Conservation (phyloP, 2,113 vertebrate species). For the Corynorhinus townsendii region DNA sequence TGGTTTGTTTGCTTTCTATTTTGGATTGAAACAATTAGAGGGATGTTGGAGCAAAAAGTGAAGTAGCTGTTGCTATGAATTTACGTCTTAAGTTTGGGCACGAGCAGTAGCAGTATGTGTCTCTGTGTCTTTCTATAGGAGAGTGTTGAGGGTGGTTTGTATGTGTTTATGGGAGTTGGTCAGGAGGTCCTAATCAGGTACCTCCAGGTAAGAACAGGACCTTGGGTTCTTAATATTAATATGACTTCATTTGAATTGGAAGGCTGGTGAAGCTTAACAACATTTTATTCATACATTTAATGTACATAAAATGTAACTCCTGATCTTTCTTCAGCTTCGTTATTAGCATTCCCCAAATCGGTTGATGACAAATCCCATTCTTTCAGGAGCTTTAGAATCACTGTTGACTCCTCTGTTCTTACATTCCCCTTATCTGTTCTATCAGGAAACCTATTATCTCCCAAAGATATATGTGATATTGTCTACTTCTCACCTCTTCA, state of each 20-base stretch:
- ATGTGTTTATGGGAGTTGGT: not conserved
- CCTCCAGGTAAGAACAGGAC: not conserved
- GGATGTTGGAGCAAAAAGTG: not conserved
- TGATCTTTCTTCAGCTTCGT: not conserved
- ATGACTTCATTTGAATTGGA: not conserved
- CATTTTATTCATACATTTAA: not conserved
- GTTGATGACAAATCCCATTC: not conserved
- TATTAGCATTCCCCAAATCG: not conserved
- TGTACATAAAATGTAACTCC: not conserved
- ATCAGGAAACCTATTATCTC: not conserved
- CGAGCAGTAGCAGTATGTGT: not conserved
- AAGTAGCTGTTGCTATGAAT: not conserved
- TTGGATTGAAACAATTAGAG: not conserved
- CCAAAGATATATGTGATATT: not conserved
- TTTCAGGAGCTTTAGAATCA: not conserved
- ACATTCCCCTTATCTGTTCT: not conserved
- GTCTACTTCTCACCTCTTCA: not conserved
- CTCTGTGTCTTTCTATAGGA: not conserved
- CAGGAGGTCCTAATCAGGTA: not conserved
- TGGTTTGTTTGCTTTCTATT: constrained; percentile 23
- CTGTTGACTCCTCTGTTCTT: not conserved
- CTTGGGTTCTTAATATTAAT: not conserved
- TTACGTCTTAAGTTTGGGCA: not conserved
- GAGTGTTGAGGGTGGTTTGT: not conserved
- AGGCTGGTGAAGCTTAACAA: not conserved